Base-by-base conservation (phyloP, 2,113 vertebrate genomes). In the Pangasianodon hypophthalmus region DNA sequence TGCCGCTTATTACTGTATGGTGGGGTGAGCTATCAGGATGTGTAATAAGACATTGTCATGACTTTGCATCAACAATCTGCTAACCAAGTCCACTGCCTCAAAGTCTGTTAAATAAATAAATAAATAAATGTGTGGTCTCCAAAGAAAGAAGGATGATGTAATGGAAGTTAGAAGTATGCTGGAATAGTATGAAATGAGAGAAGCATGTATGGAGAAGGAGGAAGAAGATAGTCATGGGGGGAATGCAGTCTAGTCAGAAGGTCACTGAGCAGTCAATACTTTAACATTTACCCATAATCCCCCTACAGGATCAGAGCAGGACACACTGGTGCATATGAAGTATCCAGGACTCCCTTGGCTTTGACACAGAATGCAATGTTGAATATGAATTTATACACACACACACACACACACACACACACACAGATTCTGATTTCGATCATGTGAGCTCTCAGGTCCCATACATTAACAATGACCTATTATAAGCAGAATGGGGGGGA, bases 241-340 rank as follows among this genome's bases (percentile, higher is more conserved):
- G 24, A 16, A 32, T 64, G 19, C 73, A 50, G 58, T 60, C 85
- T 26, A 83, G 80, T 85, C 84, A 71, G 91, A 91, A 91, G 91
- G 91, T 90, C 90, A 90, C 54, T 50, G 60, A 26, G 50, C 44
- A 91, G 88, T 92, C 91, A 84, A 92, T 92, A 91, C 87, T 52
- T 89, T 90, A 92, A 91, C 90, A 92, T 93, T 93, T 93, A 92
- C 92, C 91, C 91, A 87, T 77, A 91, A 89, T 60, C 87, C 90
- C 91, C 9, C 71, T 87, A 71, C 75, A 85, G 75, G 77, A 87
- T 80, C 64, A 60, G 24, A 90, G 80, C 54, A 62, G 88, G 82
- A 87, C 77, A 88, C 88, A 77, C 46, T 64, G 67, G 88, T 88
- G 90, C 88, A 93, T 90, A 83, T 82, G 71, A 91, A 93, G 88